phyloP scores from a whole-genome alignment of 1,140 invertebrate species.

The Zaprionus gabonicus region DNA sequence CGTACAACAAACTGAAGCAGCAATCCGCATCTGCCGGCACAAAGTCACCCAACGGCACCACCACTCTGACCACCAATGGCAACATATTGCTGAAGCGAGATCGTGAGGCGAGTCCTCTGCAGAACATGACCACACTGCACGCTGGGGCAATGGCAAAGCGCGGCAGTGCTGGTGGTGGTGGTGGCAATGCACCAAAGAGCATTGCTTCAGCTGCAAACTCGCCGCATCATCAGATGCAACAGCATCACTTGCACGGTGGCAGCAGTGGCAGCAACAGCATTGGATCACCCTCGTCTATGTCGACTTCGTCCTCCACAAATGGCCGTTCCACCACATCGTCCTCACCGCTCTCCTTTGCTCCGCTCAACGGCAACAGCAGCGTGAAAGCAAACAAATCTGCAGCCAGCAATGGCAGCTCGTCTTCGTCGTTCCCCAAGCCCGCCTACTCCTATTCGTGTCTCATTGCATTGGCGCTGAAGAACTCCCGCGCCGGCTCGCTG shows the following conservation, averaged over 20 bases:
- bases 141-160: conserved; percentile 61
- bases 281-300: conserved; percentile 58
- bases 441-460: conserved; percentile 99
- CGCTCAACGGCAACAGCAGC: conserved; percentile 23
- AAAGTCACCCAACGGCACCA: conserved; percentile 55
- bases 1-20: conserved; percentile 82
- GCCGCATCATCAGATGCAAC: conserved; percentile 66
- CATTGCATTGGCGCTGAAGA: conserved; percentile 98
- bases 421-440: conserved; percentile 92
- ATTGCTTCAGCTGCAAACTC: conserved; percentile 75
- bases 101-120: conserved; percentile 65
- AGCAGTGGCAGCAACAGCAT: conserved; percentile 36
- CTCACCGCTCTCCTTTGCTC: conserved; percentile 50
- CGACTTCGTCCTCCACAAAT: conserved; percentile 26
- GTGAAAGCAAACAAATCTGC: conserved; percentile 31
- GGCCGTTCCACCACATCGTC: conserved; percentile 28
- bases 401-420: conserved; percentile 85
- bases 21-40: conserved; percentile 34
- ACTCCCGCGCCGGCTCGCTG: conserved; percentile 95
- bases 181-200: conserved; percentile 71
- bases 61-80: conserved; percentile 47
- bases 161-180: background rate
- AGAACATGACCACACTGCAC: conserved; percentile 59
- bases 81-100: conserved; percentile 68
- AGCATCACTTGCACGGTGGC: conserved; percentile 38